These are phyloP conservation scores for Ailuropoda melanoleuca DNA, from an alignment of 2,113 vertebrate genomes.

Conservation along the genomic window DNA sequence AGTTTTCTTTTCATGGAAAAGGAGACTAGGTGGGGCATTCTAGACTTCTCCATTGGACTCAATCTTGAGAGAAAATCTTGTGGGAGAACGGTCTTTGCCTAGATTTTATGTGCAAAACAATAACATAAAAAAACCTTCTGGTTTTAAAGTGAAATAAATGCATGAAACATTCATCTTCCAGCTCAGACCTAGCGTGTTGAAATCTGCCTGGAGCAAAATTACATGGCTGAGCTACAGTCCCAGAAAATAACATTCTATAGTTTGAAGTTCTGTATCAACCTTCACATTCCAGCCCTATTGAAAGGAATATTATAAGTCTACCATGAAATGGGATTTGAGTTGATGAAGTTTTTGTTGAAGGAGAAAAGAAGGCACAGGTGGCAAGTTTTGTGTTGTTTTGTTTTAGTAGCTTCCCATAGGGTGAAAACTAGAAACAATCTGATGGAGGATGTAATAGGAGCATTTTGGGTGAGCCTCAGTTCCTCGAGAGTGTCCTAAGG, in stretches of 20 bases:
- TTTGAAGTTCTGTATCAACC: not conserved
- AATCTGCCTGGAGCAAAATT: constrained; percentile 58
- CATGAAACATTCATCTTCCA: constrained; percentile 13
- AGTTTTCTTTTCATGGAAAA: not conserved
- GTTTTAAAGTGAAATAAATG: constrained; percentile 45
- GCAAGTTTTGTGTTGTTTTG: not conserved
- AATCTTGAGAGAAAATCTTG: not conserved
- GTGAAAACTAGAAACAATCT: not conserved
- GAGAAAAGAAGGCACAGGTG: not conserved
- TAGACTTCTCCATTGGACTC: not conserved
- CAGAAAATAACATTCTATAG: constrained; percentile 55
- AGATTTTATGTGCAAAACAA: not conserved
- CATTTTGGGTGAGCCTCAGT: no score
- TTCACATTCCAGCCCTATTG: not conserved
- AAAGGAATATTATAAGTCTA: not conserved
- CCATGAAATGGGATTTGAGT: not conserved
- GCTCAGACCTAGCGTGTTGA: constrained; percentile 1
- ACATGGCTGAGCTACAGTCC: constrained; percentile 54
- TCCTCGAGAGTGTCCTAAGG: not conserved
- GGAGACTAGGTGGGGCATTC: not conserved
- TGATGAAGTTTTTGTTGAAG: constrained; percentile 12
- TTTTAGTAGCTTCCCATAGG: not conserved
- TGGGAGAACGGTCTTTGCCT: not conserved
- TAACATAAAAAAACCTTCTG: not conserved
- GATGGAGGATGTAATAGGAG: not conserved